A percentile compares a stretch with the other conserved stretches of the same genome.
Conservation (phyloP, 2,113 vertebrate genomes). For the Origma solitaria region DNA sequence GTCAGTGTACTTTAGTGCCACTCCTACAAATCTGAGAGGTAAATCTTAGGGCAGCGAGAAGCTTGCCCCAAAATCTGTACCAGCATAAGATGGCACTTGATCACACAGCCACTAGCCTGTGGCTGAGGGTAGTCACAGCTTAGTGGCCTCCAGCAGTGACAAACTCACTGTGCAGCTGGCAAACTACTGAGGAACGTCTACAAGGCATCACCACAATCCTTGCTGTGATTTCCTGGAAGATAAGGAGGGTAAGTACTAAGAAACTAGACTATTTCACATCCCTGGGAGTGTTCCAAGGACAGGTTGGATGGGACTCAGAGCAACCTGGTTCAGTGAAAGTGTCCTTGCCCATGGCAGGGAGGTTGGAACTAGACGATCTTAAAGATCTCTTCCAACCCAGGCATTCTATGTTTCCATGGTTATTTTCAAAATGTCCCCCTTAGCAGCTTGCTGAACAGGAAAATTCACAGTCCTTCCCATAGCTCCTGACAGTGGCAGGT, state of each 20-base stretch:
- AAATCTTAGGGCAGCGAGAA: not conserved
- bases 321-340: not conserved
- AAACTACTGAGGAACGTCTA: not conserved
- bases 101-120: not conserved
- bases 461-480: not conserved
- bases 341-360: not conserved
- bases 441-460: not conserved
- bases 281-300: not conserved
- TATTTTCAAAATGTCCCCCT: not conserved
- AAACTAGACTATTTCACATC: not conserved
- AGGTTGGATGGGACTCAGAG: not conserved
- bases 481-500: not conserved
- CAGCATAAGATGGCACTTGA: not conserved
- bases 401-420: not conserved
- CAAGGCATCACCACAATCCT: not conserved
- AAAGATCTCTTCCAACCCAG: not conserved
- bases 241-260: not conserved
- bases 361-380: not conserved
- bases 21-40: not conserved
- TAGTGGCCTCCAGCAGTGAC: not conserved
- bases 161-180: not conserved
- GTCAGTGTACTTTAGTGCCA: not conserved
- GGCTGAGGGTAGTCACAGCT: not conserved
- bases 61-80: not conserved
- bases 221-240: not conserved